Evolutionary conservation across 1,140 invertebrate genomes (phyloP).

Genomic region (Dendroctonus ponderosae): DNA sequence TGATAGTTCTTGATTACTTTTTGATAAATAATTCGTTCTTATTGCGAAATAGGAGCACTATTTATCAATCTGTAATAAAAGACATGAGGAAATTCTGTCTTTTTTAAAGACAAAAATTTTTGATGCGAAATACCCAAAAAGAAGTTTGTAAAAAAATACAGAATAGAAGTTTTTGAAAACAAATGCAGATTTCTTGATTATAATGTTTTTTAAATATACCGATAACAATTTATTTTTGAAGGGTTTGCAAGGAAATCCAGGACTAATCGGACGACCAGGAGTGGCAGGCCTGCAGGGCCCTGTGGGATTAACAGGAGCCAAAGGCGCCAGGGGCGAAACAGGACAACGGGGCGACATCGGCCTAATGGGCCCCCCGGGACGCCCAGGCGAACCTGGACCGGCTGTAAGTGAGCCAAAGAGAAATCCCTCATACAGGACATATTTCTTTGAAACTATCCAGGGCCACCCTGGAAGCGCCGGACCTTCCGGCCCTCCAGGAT

Average conservation of each 20-base stretch:
- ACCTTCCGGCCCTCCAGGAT: conserved; percentile 63
- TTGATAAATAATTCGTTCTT: no score
- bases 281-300: conserved; percentile 62
- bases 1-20: no score
- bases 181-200: conserved; percentile 48
- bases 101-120: no score
- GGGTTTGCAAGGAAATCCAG: conserved; percentile 68
- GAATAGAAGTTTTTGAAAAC: background rate
- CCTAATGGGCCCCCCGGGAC: conserved; percentile 67
- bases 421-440: background rate
- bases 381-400: conserved; percentile 68
- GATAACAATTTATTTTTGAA: conserved; percentile 43
- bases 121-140: no score
- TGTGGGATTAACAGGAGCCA: conserved; percentile 67
- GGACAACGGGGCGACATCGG: conserved; percentile 75
- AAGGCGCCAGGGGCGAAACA: conserved; percentile 71
- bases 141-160: no score
- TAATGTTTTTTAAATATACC: conserved; percentile 1
- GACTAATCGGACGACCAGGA: conserved; percentile 55
- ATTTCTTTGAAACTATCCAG: conserved; percentile 46
- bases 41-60: no score
- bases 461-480: conserved; percentile 64
- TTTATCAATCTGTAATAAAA: no score
- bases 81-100: no score
- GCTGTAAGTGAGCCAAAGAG: conserved; percentile 54